Evolutionary conservation across 2,888 invertebrate species (phyloP).

Genomic region (Sphinx pinastri): DNA sequence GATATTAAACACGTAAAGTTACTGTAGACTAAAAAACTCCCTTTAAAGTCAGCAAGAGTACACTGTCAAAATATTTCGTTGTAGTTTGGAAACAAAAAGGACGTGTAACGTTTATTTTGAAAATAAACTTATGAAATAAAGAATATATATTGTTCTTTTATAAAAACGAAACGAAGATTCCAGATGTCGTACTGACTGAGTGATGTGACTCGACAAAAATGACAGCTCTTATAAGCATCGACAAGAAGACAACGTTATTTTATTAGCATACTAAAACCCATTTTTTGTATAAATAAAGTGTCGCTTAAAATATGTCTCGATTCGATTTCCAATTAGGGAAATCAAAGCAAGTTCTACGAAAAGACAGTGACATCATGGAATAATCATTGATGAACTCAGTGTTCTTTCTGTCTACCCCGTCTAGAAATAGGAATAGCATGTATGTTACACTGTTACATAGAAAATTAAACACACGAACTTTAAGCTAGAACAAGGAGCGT

Average conservation of each 20-base stretch:
- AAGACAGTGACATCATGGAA: too few species aligned
- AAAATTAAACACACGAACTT: slow-evolving; percentile 12
- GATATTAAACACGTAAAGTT: not conserved
- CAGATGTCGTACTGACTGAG: too few species aligned
- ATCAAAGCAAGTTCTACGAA: too few species aligned
- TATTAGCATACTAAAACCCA: too few species aligned
- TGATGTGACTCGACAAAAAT: too few species aligned
- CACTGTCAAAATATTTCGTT: not conserved
- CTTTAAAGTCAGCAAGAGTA: not conserved
- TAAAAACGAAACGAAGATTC: not conserved
- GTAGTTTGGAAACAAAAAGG: not conserved
- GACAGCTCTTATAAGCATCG: too few species aligned
- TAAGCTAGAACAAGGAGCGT: slow-evolving; percentile 15
- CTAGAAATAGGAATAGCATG: not conserved
- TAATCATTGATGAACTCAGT: too few species aligned
- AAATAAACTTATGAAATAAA: not conserved
- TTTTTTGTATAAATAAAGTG: too few species aligned
- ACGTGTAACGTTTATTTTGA: not conserved
- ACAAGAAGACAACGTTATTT: too few species aligned
- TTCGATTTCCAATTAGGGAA: too few species aligned
- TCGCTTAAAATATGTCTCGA: too few species aligned
- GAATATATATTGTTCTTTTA: not conserved
- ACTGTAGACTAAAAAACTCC: not conserved
- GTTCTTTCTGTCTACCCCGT: not conserved
- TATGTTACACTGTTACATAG: not conserved